These are phyloP conservation scores for Acrobasis suavella DNA, from an alignment of 2,888 invertebrate species.

Conservation along the genomic window DNA sequence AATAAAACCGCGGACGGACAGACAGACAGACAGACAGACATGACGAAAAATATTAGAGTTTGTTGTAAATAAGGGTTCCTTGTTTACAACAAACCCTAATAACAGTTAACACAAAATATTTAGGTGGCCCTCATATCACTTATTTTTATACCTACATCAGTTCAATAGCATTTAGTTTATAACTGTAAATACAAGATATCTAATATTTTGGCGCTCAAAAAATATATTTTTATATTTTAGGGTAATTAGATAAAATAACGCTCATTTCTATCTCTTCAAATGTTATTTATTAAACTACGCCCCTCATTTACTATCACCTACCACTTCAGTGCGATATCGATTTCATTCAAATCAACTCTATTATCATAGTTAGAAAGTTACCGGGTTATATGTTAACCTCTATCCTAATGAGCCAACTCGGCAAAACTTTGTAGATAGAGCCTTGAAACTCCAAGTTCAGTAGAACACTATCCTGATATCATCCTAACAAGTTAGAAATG, in stretches of 20 bases:
- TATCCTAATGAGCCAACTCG: conserved; percentile 49
- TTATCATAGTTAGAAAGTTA: conserved; percentile 26
- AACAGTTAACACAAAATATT: too few relatives aligned
- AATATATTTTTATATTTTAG: background rate
- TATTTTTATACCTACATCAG: too few relatives aligned
- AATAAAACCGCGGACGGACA: too few relatives aligned
- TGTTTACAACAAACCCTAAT: too few relatives aligned
- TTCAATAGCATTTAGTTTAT: too few relatives aligned
- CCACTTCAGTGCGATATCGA: conserved; percentile 6
- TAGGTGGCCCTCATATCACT: too few relatives aligned
- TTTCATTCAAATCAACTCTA: conserved; percentile 20
- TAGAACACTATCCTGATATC: conserved; percentile 48
- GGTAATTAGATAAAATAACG: background rate
- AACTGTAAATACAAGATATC: too few relatives aligned
- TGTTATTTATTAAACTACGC: background rate
- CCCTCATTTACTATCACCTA: background rate
- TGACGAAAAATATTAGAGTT: too few relatives aligned
- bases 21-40: too few relatives aligned
- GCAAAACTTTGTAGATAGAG: conserved; percentile 43
- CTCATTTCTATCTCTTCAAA: background rate
- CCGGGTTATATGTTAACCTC: conserved; percentile 29
- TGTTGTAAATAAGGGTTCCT: too few relatives aligned
- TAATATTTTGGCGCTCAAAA: background rate
- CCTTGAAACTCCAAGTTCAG: conserved; percentile 41
- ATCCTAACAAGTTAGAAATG: conserved; percentile 50